Evolutionary conservation across 2,888 invertebrate species (phyloP).

Genomic region (Mimachlamys varia): DNA sequence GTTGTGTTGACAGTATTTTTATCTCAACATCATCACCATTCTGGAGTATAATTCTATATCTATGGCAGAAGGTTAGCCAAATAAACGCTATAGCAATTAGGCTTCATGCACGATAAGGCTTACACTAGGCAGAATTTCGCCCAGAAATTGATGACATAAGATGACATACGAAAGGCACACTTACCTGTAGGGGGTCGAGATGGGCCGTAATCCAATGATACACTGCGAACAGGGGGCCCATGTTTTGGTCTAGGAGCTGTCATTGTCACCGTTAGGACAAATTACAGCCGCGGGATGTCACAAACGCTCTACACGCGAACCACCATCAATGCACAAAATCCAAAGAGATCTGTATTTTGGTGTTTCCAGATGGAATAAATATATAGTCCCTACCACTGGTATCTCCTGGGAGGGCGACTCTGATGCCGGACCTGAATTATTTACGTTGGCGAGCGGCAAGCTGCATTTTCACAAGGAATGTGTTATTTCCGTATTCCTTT

Average conservation of each 20-base stretch:
- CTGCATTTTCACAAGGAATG: neutral
- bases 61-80: too few relatives aligned
- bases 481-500: neutral
- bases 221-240: neutral
- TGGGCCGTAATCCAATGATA: slow-evolving; percentile 2
- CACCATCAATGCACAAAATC: neutral
- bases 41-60: too few relatives aligned
- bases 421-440: neutral
- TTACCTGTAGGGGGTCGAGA: neutral
- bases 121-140: too few relatives aligned
- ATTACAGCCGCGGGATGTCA: neutral
- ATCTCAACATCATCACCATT: too few relatives aligned
- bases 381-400: neutral
- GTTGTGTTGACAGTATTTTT: too few relatives aligned
- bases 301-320: neutral
- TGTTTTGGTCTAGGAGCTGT: neutral
- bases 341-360: neutral
- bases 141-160: too few relatives aligned
- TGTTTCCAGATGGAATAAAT: neutral
- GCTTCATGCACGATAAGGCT: too few relatives aligned
- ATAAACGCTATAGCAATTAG: too few relatives aligned
- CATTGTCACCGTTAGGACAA: neutral
- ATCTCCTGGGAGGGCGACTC: neutral
- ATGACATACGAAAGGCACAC: neutral
- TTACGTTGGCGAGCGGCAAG: neutral